These are phyloP conservation scores for Mylabris phalerata DNA, from an alignment of 1,140 invertebrate genomes.

Conservation along the genomic window DNA sequence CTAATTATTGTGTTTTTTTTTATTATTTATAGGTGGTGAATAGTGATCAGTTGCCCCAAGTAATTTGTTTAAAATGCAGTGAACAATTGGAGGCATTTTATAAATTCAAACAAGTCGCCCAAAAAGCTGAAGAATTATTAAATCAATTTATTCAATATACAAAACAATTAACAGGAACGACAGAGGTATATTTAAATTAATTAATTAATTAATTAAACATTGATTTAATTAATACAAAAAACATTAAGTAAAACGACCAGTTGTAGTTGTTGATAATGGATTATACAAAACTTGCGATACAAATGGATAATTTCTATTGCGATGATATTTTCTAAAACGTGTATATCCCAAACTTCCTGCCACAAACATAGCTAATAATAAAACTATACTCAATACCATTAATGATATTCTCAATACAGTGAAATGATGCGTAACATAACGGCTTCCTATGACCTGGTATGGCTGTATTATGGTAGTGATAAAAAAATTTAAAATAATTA, in stretches of 20 bases:
- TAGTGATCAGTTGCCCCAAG: conserved; percentile 50
- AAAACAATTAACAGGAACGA: conserved; percentile 46
- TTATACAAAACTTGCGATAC: conserved; percentile 1
- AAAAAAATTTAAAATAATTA: too few relatives aligned
- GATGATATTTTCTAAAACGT: conserved; percentile 2
- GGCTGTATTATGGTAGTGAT: too few relatives aligned
- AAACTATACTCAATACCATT: conserved; percentile 3
- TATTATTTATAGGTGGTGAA: conserved; percentile 49
- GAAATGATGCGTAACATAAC: conserved; percentile 1
- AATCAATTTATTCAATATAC: conserved; percentile 52
- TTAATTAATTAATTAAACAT: not conserved
- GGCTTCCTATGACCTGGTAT: too few relatives aligned
- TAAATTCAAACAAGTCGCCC: conserved; percentile 50
- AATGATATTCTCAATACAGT: conserved; percentile 1
- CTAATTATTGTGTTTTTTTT: not conserved
- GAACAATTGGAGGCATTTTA: conserved; percentile 52
- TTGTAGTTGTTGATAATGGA: not conserved
- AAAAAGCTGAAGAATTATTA: conserved; percentile 51
- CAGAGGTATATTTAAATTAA: conserved; percentile 42
- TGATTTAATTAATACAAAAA: not conserved
- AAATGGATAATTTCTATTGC: conserved; percentile 1
- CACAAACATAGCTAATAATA: not conserved
- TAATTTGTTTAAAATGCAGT: conserved; percentile 50
- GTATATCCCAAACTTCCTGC: not conserved
- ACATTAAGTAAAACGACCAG: not conserved